Evolutionary conservation across 2,888 invertebrate genomes (phyloP).

Genomic region (Lasioglossum lativentre): DNA sequence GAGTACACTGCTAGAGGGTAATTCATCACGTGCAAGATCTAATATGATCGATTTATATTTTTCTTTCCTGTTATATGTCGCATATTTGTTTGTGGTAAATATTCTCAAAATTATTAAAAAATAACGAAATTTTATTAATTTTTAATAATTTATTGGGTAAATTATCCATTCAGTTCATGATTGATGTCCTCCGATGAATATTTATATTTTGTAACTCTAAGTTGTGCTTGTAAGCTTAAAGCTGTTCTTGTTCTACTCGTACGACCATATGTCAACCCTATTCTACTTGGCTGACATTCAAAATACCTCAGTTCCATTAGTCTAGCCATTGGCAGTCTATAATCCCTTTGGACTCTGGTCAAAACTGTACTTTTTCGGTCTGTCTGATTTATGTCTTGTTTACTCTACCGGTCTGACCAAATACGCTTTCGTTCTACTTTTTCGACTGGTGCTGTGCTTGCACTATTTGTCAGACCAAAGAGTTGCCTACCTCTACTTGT

Average conservation of each 20-base stretch:
- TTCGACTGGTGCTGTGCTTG: neutral
- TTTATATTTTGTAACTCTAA: too few relatives aligned
- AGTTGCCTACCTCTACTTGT: neutral
- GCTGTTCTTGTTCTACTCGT: neutral
- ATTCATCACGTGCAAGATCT: too few relatives aligned
- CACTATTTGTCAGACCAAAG: neutral
- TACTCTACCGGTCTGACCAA: neutral
- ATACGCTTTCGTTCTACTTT: neutral
- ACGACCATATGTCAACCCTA: neutral
- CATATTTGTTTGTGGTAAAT: too few relatives aligned
- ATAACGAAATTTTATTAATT: too few relatives aligned
- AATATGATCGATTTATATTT: too few relatives aligned
- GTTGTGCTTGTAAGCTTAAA: neutral
- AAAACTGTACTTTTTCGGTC: neutral
- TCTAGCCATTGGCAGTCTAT: neutral
- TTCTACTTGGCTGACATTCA: constrained; percentile 2
- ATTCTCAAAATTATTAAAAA: too few relatives aligned
- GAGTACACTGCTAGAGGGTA: neutral
- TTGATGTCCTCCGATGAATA: neutral
- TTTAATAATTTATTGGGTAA: too few relatives aligned
- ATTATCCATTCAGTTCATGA: neutral
- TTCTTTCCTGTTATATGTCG: too few relatives aligned
- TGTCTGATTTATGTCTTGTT: neutral
- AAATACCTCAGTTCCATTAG: neutral
- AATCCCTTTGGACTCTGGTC: neutral